Evolutionary conservation across 2,113 vertebrate genomes (phyloP), one percentile per base, ranked within the genome.

Genomic region (Castor canadensis): DNA sequence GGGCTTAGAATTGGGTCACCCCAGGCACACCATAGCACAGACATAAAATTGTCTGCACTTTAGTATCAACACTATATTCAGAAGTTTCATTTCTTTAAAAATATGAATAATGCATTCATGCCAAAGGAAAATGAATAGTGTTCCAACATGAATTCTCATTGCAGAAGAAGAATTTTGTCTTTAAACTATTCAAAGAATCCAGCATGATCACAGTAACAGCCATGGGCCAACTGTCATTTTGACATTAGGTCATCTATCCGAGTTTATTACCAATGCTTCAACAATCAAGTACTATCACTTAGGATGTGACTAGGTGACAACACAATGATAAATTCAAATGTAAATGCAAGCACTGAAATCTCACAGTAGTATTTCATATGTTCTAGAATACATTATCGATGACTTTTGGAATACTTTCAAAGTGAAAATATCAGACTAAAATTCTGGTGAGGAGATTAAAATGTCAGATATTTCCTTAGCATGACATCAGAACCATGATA

Each of bases 171-270:
- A 58, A 28, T 38, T 88, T 87, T 91, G 28, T 43, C 35, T 67
- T 91, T 75, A 80, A 95, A 76, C 64, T 84, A 73, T 67, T 49
- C 56, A 73, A 58, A 85, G 17, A 84, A 85, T 58, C 80, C 56
- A 73, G 26, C 22, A 58, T 35, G 35, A 45, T 62, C 10, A 83
- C 26, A 24, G 6, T 67, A 43, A 81, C 19, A 89, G 62, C 30
- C 8, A 56, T 47, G 28, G 22, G 10, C 52, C 47, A 86, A 3
- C 30, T 62, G 85, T 40, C 49, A 54, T 80, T 90, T 87, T 69
- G 64, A 71, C 38, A 35, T 67, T 67, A 80, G 47, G 47, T 75
- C 17, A 38, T n/a, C n/a, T 38, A 47, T n/a, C 43, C 82, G 40
- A 81, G 52, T 66, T 86, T 82, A 73, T 38, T 60, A 64, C 4